Evolutionary conservation across 2,113 vertebrate species (phyloP).

Genomic region (Gallinago jamesoni): DNA sequence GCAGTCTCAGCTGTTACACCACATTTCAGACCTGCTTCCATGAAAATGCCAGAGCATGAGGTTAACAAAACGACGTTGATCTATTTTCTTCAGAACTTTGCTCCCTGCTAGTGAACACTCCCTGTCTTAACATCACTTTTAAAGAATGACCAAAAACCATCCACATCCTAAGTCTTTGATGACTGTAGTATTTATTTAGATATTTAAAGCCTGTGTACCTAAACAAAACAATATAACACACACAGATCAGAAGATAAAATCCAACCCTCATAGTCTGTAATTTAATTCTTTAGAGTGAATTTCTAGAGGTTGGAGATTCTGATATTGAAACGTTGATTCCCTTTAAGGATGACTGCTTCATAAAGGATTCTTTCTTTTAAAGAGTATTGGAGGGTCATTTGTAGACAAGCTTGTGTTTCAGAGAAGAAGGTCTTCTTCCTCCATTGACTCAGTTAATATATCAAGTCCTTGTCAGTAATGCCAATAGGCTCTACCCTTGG

Average conservation of each 20-base stretch:
- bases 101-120: background rate
- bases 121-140: background rate
- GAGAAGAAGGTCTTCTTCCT: background rate
- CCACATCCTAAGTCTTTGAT: background rate
- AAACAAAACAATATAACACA: background rate
- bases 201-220: background rate
- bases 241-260: background rate
- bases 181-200: background rate
- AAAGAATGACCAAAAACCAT: background rate
- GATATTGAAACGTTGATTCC: background rate
- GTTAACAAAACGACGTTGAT: background rate
- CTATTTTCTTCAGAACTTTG: background rate
- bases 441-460: background rate
- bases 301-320: background rate
- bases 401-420: background rate
- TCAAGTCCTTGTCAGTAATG: background rate
- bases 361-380: background rate
- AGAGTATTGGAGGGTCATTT: background rate
- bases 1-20: background rate
- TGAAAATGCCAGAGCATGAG: background rate
- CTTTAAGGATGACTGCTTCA: background rate
- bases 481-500: too few species aligned
- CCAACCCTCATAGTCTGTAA: background rate
- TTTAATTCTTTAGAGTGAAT: background rate
- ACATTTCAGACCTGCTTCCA: background rate